Evolutionary conservation across 92 coral and sea anemone species (phyloP).

Genomic region (Umimayanthus chanpuru): DNA sequence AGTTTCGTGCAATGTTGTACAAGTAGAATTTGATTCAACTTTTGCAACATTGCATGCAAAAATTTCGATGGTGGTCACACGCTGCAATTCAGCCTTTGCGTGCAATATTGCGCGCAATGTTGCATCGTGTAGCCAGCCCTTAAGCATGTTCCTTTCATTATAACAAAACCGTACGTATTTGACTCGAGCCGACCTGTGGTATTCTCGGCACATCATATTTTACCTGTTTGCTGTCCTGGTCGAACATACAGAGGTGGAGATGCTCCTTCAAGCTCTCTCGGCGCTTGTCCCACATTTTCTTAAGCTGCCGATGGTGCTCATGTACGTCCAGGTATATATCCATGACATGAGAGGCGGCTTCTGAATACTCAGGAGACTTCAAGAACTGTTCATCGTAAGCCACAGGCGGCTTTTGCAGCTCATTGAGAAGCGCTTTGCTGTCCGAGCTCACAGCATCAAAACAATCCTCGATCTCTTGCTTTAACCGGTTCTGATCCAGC

Average conservation of each 20-base stretch:
- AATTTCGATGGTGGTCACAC: no score
- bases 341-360: constrained; percentile 98
- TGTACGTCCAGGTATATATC: constrained; percentile 95
- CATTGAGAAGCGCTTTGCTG: constrained; percentile 93
- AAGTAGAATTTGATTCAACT: no score
- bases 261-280: constrained; percentile 79
- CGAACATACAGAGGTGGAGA: constrained; percentile 93
- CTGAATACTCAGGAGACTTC: constrained; percentile 93
- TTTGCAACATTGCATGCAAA: no score
- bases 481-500: constrained; percentile 67
- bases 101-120: no score
- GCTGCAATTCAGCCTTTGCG: no score
- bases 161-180: neutral
- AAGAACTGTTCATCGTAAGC: constrained; percentile 82
- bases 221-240: constrained; percentile 99
- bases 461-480: constrained; percentile 89
- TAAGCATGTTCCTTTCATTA: neutral
- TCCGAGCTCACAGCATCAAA: constrained; percentile 92
- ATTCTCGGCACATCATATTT: neutral
- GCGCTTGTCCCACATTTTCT: constrained; percentile 90
- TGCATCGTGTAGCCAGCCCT: no score
- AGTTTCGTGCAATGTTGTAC: no score
- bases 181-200: neutral
- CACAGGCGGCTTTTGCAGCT: constrained; percentile 86
- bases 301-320: constrained; percentile 96